phyloP scores from a whole-genome alignment of 2,888 invertebrate species.

The Didymodactylos carnosus region DNA sequence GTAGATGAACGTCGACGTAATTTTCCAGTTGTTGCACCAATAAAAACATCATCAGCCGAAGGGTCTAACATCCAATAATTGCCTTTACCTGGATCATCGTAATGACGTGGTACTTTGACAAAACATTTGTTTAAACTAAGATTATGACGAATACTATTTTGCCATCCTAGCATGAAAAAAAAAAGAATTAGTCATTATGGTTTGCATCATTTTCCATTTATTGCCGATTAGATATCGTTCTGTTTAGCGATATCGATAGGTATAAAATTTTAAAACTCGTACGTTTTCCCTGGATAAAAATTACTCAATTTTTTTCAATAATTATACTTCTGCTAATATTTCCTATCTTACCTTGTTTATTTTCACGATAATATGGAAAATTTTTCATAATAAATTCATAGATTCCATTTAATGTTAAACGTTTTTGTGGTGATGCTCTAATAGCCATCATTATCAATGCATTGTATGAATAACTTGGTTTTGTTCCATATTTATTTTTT shows the following conservation, averaged over 20 bases:
- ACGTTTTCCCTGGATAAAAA: no score
- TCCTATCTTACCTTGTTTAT: conserved; percentile 90
- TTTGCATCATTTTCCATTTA: no score
- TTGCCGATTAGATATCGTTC: no score
- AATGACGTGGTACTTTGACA: conserved; percentile 64
- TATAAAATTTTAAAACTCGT: no score
- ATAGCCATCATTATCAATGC: conserved; percentile 99
- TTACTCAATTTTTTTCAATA: no score
- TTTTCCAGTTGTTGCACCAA: conserved; percentile 91
- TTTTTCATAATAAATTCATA: conserved; percentile 96
- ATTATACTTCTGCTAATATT: no score
- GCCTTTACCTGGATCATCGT: conserved; percentile 96
- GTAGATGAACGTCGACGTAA: conserved; percentile 62
- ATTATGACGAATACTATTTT: conserved; percentile 93
- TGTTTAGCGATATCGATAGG: no score
- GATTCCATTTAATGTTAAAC: conserved; percentile 80
- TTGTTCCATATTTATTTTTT: conserved; percentile 40
- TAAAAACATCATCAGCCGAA: conserved; percentile 87
- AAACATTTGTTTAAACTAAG: conserved; percentile 92
- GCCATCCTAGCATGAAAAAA: no score
- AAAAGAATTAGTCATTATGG: no score
- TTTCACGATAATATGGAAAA: conserved; percentile 90
- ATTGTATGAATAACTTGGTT: conserved; percentile 93
- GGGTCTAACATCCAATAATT: conserved; percentile 99
- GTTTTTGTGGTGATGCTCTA: conserved; percentile 70